Percentiles rank a stretch among this genome's conserved stretches.
These are phyloP conservation scores for Ciconia boyciana DNA, from an alignment of 2,113 vertebrate species.

Conservation along the genomic window DNA sequence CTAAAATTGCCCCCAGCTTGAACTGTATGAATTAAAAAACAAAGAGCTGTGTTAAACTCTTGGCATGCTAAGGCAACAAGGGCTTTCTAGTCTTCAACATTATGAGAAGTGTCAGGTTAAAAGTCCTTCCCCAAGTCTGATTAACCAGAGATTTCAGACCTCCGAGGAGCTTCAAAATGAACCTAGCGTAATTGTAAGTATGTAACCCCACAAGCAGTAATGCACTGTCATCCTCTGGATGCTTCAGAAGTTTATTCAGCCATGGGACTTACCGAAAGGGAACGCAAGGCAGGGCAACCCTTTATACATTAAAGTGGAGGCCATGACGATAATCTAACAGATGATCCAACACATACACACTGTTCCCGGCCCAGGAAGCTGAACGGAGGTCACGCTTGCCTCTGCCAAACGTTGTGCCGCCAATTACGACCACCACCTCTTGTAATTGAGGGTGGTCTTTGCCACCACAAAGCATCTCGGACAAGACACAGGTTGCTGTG, in stretches of 20 bases:
- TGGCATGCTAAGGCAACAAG: not conserved
- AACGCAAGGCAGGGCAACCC: not conserved
- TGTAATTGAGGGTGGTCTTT: rapidly evolving
- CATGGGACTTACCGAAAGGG: not conserved
- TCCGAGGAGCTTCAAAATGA: not conserved
- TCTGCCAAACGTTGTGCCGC: not conserved
- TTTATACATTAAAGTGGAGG: not conserved
- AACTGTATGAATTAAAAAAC: not conserved
- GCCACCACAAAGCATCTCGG: not conserved
- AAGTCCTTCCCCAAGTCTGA: not conserved
- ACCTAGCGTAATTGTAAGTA: not conserved
- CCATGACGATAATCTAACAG: not conserved
- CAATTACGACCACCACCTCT: not conserved
- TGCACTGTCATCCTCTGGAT: not conserved
- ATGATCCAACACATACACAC: not conserved
- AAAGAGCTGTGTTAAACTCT: not conserved
- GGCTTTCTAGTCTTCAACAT: not conserved
- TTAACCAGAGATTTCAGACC: not conserved
- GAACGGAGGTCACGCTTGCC: rapidly evolving
- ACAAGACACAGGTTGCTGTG: not conserved
- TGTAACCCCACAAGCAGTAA: not conserved
- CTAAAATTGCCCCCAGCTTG: not conserved
- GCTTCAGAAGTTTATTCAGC: not conserved
- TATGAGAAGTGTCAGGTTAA: not conserved
- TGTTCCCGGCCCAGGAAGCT: not conserved